Base-by-base conservation (phyloP, 2,797 vertebrate species). In the Merluccius polli region DNA sequence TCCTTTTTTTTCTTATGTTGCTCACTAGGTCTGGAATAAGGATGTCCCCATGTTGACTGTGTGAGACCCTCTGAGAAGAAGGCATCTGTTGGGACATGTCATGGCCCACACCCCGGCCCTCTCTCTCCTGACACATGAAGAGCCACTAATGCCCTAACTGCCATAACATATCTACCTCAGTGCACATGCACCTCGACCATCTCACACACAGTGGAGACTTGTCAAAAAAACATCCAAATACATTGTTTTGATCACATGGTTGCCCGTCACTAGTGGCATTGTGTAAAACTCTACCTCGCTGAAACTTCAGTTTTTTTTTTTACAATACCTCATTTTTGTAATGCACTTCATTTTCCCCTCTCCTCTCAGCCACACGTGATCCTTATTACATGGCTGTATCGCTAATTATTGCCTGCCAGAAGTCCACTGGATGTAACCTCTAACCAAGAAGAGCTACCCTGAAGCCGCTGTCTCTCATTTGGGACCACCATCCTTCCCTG, bases 41-140 rank as follows among this genome's bases (percentile, higher is more conserved):
- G n/a, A 29, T 69, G 72, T 21, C 13, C 70, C 71, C 32, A 74
- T 70, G 73, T 32, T 75, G 65, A 77, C 31, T 0, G 0, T 65
- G 73, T 65, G 67, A 30, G 52, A 71, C 70, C 35, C 41, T 30
- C 33, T n/a, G 21, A 80, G 71, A 75, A 76, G 75, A 75, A 15
- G 36, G 41, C 70, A 41, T 29, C 33, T n/a, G 30, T 29, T 71
- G 36, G 69, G 38, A 75, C 78, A 84, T 86, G 82, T 80, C 72
- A 21, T 59, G 70, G 36, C 21, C 71, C 32, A 52, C 68, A 73
- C 18, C 63, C 77, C 41, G 65, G 24, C 68, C 72, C 74, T 78
- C 74, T 83, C 76, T 73, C 35, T 82, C 72, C 81, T 86, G 79
- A 86, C 78, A 44, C 82, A 18, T 33, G 32, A 52, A 75, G 11